phyloP scores from a whole-genome alignment of 2,113 vertebrate genomes.

The Neopipo cinnamomea region DNA sequence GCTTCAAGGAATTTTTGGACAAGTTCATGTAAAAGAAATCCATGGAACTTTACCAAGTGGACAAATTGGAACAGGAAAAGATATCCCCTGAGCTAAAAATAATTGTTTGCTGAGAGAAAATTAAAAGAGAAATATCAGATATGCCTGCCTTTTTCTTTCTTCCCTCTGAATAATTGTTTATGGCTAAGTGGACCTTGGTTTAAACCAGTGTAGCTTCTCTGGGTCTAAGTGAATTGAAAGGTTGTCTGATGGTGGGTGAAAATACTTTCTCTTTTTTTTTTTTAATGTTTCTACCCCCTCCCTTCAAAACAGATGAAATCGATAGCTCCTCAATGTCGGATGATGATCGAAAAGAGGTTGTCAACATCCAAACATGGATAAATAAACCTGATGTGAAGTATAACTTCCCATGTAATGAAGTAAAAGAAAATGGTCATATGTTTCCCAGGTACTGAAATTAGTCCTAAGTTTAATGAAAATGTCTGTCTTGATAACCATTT shows the following conservation, averaged over 20 bases:
- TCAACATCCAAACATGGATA: constrained; percentile 98
- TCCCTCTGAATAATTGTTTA: not conserved
- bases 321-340: constrained; percentile 98
- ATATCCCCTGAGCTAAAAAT: not conserved
- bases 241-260: not conserved
- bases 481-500: not conserved
- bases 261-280: not conserved
- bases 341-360: constrained; percentile 94
- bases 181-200: not conserved
- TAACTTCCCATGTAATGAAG: constrained; percentile 93
- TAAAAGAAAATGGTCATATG: constrained; percentile 98
- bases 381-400: constrained; percentile 97
- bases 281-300: not conserved
- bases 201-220: not conserved
- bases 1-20: not conserved
- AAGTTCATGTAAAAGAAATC: not conserved
- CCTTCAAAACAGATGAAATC: constrained; percentile 87
- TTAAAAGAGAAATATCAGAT: not conserved
- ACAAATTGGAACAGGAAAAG: not conserved
- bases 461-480: not conserved
- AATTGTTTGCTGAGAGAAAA: not conserved
- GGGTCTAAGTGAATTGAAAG: not conserved
- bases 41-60: not conserved
- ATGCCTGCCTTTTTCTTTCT: not conserved
- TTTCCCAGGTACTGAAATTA: constrained; percentile 87